Evolutionary conservation across 2,797 vertebrate species (phyloP).

Genomic region (Cyprinella venusta): DNA sequence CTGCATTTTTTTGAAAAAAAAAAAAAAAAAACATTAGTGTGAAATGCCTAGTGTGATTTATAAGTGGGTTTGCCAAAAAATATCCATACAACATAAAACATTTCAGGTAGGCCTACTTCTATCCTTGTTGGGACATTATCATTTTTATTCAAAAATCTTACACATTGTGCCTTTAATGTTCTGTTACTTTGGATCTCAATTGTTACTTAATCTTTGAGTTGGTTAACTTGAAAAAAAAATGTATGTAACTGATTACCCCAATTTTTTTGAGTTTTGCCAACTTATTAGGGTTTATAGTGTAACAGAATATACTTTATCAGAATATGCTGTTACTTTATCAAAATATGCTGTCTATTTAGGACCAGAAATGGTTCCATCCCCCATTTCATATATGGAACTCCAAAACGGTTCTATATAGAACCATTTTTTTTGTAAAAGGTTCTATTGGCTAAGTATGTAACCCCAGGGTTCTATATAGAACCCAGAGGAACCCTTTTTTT

Average conservation of each 20-base stretch:
- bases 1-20: background rate
- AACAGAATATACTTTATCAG: background rate
- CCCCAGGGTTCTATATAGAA: no score
- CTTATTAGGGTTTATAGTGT: background rate
- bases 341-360: no score
- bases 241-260: background rate
- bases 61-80: background rate
- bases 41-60: background rate
- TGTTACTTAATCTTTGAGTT: background rate
- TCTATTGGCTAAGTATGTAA: no score
- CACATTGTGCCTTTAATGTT: background rate
- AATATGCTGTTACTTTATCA: no score
- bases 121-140: no score
- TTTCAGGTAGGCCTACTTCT: background rate
- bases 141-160: no score
- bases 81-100: background rate
- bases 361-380: no score
- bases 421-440: no score
- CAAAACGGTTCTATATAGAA: no score
- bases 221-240: background rate
- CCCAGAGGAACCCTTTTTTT: no score
- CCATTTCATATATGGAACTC: no score
- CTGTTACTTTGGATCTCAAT: background rate
- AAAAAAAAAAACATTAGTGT: background rate
- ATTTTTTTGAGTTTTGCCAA: background rate